These are phyloP conservation scores for Nasonia oneida DNA, from an alignment of 2,888 invertebrate genomes.

Conservation along the genomic window DNA sequence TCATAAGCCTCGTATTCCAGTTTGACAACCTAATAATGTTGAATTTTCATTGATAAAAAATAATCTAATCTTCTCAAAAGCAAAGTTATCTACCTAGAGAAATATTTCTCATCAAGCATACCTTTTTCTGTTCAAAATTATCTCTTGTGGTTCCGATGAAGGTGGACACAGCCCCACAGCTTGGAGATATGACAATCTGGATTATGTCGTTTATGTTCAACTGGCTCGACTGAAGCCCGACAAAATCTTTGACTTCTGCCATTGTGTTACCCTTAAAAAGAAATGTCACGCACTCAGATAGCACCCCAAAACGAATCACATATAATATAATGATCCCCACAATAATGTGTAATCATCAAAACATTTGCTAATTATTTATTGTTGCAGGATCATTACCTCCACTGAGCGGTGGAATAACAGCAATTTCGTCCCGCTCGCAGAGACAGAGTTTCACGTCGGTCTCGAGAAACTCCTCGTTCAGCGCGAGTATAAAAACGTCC, in stretches of 20 bases:
- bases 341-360: not conserved
- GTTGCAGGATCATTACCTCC: slow-evolving; percentile 84
- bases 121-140: slow-evolving; percentile 89
- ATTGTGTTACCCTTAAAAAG: slow-evolving; percentile 62
- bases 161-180: slow-evolving; percentile 93
- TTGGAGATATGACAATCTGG: slow-evolving; percentile 84
- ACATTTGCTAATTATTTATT: not conserved
- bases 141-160: slow-evolving; percentile 95
- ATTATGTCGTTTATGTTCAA: slow-evolving; percentile 86
- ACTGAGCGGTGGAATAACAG: slow-evolving; percentile 96
- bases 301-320: not conserved
- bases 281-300: not conserved
- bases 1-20: slow-evolving; percentile 97
- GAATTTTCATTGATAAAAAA: not conserved
- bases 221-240: slow-evolving; percentile 85
- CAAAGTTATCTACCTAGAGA: not conserved
- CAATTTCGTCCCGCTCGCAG: slow-evolving; percentile 88
- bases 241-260: slow-evolving; percentile 82
- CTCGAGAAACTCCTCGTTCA: slow-evolving; percentile 89
- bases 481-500: slow-evolving; percentile 87
- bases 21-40: slow-evolving; percentile 84
- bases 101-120: slow-evolving; percentile 69
- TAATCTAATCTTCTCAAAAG: not conserved
- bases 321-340: not conserved
- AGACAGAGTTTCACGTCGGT: slow-evolving; percentile 81